Evolutionary conservation across 2,888 invertebrate species (phyloP).

Genomic region (Calliphora vomitoria): DNA sequence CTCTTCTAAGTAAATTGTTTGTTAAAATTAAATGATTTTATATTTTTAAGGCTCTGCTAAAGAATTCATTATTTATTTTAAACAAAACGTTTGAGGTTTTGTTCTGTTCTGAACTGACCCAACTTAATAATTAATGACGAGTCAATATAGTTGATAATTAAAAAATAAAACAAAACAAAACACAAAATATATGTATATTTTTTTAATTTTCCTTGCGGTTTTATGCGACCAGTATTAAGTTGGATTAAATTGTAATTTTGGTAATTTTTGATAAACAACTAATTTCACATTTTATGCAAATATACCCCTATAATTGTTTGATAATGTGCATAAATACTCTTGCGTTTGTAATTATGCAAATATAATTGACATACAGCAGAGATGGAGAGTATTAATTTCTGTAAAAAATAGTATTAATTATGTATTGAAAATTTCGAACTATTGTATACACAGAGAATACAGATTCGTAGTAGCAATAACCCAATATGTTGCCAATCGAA

Average conservation of each 20-base stretch:
- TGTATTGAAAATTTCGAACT: no score
- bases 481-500: no score
- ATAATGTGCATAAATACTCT: slow-evolving; percentile 31
- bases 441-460: no score
- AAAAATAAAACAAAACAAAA: slow-evolving; percentile 4
- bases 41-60: not conserved
- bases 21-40: not conserved
- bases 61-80: not conserved
- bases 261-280: slow-evolving; percentile 61
- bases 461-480: no score
- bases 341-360: slow-evolving; percentile 38
- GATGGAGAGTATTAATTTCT: slow-evolving; percentile 3
- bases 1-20: no score
- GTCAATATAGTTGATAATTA: slow-evolving; percentile 13
- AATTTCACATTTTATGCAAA: slow-evolving; percentile 58
- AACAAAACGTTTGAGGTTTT: slow-evolving; percentile 17
- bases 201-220: slow-evolving; percentile 59
- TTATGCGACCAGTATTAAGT: slow-evolving; percentile 56
- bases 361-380: slow-evolving; percentile 38
- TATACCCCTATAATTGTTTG: slow-evolving; percentile 54
- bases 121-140: slow-evolving; percentile 27
- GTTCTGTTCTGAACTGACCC: not conserved
- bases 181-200: not conserved
- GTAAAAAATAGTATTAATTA: no score
- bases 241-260: slow-evolving; percentile 65